A percentile compares a stretch with the other conserved stretches of the same genome.
Evolutionary conservation across 2,888 invertebrate species (phyloP).

Genomic region (Schizaphis graminum): DNA sequence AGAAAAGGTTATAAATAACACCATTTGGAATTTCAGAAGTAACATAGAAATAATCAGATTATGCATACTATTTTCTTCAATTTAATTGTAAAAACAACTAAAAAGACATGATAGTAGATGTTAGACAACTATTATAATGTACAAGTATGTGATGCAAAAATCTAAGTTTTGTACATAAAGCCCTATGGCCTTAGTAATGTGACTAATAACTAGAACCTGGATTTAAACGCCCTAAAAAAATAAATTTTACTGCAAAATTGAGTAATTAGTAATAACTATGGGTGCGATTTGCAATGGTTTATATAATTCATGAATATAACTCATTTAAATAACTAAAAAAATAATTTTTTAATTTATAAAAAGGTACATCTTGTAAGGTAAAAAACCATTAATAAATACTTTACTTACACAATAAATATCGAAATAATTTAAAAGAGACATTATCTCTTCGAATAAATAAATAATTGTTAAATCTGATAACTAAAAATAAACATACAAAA

Average conservation of each 20-base stretch:
- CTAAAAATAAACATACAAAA: slow-evolving; percentile 33
- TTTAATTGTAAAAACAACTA: not conserved
- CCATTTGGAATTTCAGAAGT: not conserved
- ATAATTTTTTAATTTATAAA: not conserved
- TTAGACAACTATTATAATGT: not conserved
- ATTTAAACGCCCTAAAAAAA: no score
- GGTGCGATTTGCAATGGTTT: no score
- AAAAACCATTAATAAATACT: not conserved
- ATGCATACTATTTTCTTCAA: not conserved
- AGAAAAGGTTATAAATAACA: not conserved
- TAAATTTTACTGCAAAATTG: no score
- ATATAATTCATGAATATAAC: not conserved
- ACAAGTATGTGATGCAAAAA: not conserved
- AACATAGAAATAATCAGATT: not conserved
- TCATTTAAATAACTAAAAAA: not conserved
- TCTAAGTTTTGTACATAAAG: not conserved
- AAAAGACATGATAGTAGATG: not conserved
- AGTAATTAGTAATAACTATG: no score
- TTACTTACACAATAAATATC: not conserved
- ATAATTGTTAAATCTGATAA: not conserved
- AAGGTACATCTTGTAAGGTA: not conserved
- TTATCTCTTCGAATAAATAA: slow-evolving; percentile 27
- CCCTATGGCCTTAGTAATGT: not conserved
- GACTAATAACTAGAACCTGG: not conserved
- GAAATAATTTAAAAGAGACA: not conserved